Base-by-base conservation (phyloP, 1,140 invertebrate genomes). In the Drosophila subobscura region DNA sequence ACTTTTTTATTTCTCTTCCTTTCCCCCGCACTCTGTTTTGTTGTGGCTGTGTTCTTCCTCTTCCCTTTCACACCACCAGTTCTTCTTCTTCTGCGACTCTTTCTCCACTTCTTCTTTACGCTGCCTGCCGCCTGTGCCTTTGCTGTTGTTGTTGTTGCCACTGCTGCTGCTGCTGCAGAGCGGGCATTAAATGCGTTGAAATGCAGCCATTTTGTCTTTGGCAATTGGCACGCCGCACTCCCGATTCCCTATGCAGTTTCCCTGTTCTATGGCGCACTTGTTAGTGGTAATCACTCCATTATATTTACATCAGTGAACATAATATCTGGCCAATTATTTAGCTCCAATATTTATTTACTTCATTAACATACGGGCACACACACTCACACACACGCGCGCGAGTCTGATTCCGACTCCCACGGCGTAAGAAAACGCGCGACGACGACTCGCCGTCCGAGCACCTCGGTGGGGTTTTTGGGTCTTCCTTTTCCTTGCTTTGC, bases 201-300 rank as follows among this genome's bases (percentile, higher is more conserved):
- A 84, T 84, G 80, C 79, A 84, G 79, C 79, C 79, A 84, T 84
- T 84, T 84, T 83, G 79, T 83, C 79, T 84, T 51, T 81, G 66
- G 3, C 75, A 83, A 83, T 84, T 84, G 79, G 79, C 79, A 79
- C 75, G 79, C 72, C 54, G 58, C 77, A 65, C 70, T 78, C 59
- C 16, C 44, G 20, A 49, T 54, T 52, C 37, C 66, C 37, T 64
- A 45, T 67, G 45, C 49, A 37, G 61, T 67, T 67, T 67, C 66
- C 60, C 29, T 22, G 47, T 61, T 64, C 61, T 50, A 33, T 33
- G 41, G 44, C 29, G 57, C 57, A 29, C 4, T 49, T 49, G 22
- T n/a, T 41, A 45, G 61, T 22, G 33, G 44, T 63, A 16, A 22
- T 65, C 33, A 40, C 16, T 41, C 41, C 23, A 65, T 65, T 27